A percentile compares a stretch with the other conserved stretches of the same genome.
phyloP scores from a whole-genome alignment of 2,113 vertebrate genomes.

The Eulacestoma nigropectus region DNA sequence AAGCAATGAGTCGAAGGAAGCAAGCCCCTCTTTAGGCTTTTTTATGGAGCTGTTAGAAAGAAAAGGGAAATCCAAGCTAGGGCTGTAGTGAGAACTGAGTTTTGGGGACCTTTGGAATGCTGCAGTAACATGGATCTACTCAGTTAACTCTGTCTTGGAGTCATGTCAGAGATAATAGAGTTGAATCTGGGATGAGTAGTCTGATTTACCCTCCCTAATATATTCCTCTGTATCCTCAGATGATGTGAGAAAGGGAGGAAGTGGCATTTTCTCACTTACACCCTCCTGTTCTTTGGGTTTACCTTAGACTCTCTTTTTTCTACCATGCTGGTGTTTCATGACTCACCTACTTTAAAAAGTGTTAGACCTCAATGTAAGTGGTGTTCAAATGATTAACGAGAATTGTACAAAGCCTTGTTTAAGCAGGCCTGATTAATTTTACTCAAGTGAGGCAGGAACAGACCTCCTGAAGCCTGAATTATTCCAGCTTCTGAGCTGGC shows the following conservation, averaged over 20 bases:
- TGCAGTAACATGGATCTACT: not conserved
- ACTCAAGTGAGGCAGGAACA: not conserved
- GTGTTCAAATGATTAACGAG: not conserved
- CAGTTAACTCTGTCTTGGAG: not conserved
- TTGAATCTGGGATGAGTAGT: not conserved
- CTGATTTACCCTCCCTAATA: not conserved
- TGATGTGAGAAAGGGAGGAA: not conserved
- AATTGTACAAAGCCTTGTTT: not conserved
- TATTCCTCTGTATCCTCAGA: not conserved
- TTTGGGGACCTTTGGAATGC: not conserved
- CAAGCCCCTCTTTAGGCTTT: not conserved
- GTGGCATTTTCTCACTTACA: not conserved
- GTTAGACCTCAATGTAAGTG: not conserved
- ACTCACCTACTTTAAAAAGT: not conserved
- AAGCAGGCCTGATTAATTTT: not conserved
- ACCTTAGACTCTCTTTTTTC: not conserved
- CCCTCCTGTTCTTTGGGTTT: not conserved
- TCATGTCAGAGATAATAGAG: not conserved
- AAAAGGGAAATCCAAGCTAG: not conserved
- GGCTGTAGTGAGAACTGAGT: not conserved
- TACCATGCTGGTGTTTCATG: not conserved
- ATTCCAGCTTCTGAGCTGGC: not conserved
- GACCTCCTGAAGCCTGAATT: not conserved
- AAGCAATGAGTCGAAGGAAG: not conserved
- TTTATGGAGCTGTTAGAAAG: not conserved